phyloP scores from a whole-genome alignment of 2,797 vertebrate species.

The Mormyrops boulengeri region DNA sequence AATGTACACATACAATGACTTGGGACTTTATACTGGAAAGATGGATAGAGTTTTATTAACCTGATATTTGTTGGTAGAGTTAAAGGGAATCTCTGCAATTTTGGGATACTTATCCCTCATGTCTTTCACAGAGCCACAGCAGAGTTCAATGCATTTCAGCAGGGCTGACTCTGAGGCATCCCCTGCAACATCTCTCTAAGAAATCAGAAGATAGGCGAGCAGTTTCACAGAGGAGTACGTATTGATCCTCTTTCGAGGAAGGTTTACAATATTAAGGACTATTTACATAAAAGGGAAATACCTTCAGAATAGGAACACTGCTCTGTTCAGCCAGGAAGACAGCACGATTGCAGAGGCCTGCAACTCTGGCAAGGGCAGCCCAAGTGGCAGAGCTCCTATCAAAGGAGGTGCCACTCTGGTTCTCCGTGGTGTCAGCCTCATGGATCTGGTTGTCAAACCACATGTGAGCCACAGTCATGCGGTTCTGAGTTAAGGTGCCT shows the following conservation, averaged over 20 bases:
- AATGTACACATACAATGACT: not conserved
- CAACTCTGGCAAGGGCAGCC: not conserved
- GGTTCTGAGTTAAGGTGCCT: conserved; percentile 78
- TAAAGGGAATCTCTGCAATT: conserved; percentile 88
- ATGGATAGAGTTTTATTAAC: conserved; percentile 43
- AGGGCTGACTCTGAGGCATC: conserved; percentile 92
- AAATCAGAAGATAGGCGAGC: not conserved
- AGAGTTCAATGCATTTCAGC: conserved; percentile 89
- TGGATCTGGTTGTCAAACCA: conserved; percentile 93
- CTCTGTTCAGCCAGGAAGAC: conserved; percentile 62
- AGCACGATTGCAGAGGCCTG: not conserved
- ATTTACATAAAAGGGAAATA: conserved; percentile 38
- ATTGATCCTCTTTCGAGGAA: not conserved
- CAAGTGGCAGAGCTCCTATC: not conserved
- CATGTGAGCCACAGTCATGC: conserved; percentile 87
- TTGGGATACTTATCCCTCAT: conserved; percentile 76
- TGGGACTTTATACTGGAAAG: not conserved
- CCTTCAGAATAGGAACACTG: conserved; percentile 86
- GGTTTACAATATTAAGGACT: not conserved
- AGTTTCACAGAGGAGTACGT: not conserved
- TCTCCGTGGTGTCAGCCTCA: conserved; percentile 48
- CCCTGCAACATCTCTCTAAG: conserved; percentile 84
- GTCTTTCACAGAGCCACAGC: conserved; percentile 84
- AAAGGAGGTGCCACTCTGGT: not conserved
- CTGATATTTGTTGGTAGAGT: conserved; percentile 97